Evolutionary conservation across 2,888 invertebrate species (phyloP), one percentile per base, ranked within the genome.

Genomic region (Drosophila rubida): DNA sequence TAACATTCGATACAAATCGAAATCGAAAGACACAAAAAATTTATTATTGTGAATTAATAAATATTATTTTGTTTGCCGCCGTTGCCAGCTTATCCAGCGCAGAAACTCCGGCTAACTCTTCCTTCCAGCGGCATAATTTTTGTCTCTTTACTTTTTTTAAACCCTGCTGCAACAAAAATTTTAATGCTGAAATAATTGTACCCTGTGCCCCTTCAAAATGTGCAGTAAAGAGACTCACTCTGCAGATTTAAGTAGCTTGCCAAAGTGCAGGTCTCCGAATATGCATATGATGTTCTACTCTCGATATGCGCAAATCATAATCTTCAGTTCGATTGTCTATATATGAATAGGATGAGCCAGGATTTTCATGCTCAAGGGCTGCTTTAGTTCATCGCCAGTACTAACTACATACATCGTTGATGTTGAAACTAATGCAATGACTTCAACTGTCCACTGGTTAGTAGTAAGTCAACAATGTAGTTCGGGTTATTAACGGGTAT

Each of bases 1-100:
- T 91, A 91, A 90, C 89, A 88, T 84, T 91, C 90, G 92, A 90
- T 91, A 91, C 89, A 89, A 91, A 91, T 91, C 91, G 87, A 90
- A 84, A 81, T 71, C 88, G 90, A 90, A 89, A 91, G 92, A 91
- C 91, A 91, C 90, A 90, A 89, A 86, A 46, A 91, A 91, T 91
- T 90, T 91, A 91, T 91, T 91, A 91, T 91, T 91, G 87, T 82
- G 90, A 89, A 90, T 90, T 90, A 90, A 90, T 90, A 90, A 90
- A 90, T 90, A 90, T 90, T 87, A 84, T 80, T 81, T 83, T 79
- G 41, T 57, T 51, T 55, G 68, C 71, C 55, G 62, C 62, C 57
- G 60, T 70, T 75, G 51, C 72, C 65, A 62, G 55, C 59, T 51
- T 51, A 41, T 37, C 27, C 59, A 55, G 39, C 50, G 42, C 44